Evolutionary conservation across 1,140 invertebrate genomes (phyloP).

Genomic region (Apis cerana): DNA sequence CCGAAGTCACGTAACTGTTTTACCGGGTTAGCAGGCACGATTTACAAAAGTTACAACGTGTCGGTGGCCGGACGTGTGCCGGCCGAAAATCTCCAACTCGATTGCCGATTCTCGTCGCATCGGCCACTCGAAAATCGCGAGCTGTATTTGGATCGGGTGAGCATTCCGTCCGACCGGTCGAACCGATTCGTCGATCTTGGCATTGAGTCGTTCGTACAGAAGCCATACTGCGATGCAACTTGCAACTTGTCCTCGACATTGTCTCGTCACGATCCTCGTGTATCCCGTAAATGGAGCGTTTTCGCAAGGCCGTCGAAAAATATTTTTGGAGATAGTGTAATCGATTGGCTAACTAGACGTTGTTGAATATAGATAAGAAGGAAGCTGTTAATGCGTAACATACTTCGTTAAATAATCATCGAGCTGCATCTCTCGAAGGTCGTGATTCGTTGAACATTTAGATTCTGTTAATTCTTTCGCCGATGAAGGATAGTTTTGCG

Average conservation of each 20-base stretch:
- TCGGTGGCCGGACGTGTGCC: constrained; percentile 43
- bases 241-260: constrained; percentile 46
- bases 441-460: not conserved
- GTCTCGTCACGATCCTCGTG: constrained; percentile 28
- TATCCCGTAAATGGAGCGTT: constrained; percentile 49
- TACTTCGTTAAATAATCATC: not conserved
- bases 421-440: not conserved
- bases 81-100: constrained; percentile 33
- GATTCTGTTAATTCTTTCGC: too few relatives aligned
- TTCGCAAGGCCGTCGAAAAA: not conserved
- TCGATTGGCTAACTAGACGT: not conserved
- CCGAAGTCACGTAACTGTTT: constrained; percentile 59
- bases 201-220: constrained; percentile 50
- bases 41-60: constrained; percentile 48
- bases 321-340: constrained; percentile 21
- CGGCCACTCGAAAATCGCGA: constrained; percentile 29
- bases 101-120: constrained; percentile 57
- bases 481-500: too few relatives aligned
- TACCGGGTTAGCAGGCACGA: constrained; percentile 38
- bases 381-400: not conserved
- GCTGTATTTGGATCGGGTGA: constrained; percentile 64
- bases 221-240: constrained; percentile 47
- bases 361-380: constrained; percentile 23
- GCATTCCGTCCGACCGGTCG: constrained; percentile 25
- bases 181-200: constrained; percentile 51